Conservation (phyloP, 2,888 invertebrate species). For the Cremastobaeus sp. region DNA sequence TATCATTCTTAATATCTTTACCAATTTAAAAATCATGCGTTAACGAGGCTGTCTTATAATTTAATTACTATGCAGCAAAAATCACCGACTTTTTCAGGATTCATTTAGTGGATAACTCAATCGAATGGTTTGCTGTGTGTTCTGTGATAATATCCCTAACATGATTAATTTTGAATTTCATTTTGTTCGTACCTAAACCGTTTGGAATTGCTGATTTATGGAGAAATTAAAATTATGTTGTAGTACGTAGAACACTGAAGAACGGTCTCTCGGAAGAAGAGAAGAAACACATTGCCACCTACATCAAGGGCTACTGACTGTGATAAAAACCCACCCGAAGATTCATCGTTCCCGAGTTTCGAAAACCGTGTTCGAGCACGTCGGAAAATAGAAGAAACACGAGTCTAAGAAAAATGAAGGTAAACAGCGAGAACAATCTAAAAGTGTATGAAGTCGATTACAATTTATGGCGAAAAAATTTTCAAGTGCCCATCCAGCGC, state of each 20-base stretch:
- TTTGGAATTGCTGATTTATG: too few relatives aligned
- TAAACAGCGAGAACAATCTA: slow-evolving; percentile 55
- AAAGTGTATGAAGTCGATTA: slow-evolving; percentile 49
- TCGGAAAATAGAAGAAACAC: slow-evolving; percentile 49
- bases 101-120: too few relatives aligned
- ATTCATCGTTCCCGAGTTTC: slow-evolving; percentile 63
- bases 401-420: slow-evolving; percentile 57
- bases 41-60: too few relatives aligned
- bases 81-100: too few relatives aligned
- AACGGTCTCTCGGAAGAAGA: slow-evolving; percentile 90
- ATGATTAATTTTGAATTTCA: too few relatives aligned
- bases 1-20: slow-evolving; percentile 52
- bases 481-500: slow-evolving; percentile 54
- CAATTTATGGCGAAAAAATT: slow-evolving; percentile 42
- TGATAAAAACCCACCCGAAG: slow-evolving; percentile 69
- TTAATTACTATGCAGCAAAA: too few relatives aligned
- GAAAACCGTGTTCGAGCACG: slow-evolving; percentile 52
- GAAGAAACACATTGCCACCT: slow-evolving; percentile 86
- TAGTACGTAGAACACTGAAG: slow-evolving; percentile 89
- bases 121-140: too few relatives aligned
- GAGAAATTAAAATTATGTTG: slow-evolving; percentile 70
- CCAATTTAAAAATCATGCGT: too few relatives aligned
- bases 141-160: too few relatives aligned
- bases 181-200: too few relatives aligned
- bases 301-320: slow-evolving; percentile 85